Conservation (phyloP, 2,113 vertebrate species). For the Platanista minor region DNA sequence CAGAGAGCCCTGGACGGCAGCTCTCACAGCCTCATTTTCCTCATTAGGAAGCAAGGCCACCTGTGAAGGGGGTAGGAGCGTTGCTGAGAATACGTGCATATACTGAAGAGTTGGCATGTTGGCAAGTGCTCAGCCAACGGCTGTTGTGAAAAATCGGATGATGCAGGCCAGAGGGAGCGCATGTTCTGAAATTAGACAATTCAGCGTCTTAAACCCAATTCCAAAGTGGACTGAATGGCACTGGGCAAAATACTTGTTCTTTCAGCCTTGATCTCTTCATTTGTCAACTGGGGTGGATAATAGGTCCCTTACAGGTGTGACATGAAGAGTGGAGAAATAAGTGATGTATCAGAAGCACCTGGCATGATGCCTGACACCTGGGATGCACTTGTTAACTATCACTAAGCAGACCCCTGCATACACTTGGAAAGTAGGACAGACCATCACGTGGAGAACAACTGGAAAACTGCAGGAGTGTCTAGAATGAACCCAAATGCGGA, state of each 20-base stretch:
- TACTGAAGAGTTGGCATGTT: fast-evolving
- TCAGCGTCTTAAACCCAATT: not conserved
- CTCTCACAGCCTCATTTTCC: not conserved
- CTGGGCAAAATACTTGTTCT: not conserved
- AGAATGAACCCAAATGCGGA: not conserved
- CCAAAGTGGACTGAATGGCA: not conserved
- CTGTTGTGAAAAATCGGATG: not conserved
- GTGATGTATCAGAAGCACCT: not conserved
- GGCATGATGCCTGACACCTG: not conserved
- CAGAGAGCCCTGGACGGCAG: not conserved
- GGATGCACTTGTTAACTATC: not conserved
- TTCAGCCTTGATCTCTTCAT: not conserved
- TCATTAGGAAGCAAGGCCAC: not conserved
- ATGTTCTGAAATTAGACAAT: not conserved
- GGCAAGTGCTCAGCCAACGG: fast-evolving
- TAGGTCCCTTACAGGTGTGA: not conserved
- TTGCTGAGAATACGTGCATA: not conserved
- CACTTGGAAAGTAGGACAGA: not conserved
- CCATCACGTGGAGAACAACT: not conserved
- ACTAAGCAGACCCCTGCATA: not conserved
- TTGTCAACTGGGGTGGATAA: not conserved
- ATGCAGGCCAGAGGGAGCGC: not conserved
- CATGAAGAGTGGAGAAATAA: not conserved
- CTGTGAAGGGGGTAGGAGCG: not conserved
- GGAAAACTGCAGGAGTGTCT: not conserved